These are phyloP conservation scores for Streptopelia turtur DNA, from an alignment of 2,797 vertebrate species.

Conservation along the genomic window DNA sequence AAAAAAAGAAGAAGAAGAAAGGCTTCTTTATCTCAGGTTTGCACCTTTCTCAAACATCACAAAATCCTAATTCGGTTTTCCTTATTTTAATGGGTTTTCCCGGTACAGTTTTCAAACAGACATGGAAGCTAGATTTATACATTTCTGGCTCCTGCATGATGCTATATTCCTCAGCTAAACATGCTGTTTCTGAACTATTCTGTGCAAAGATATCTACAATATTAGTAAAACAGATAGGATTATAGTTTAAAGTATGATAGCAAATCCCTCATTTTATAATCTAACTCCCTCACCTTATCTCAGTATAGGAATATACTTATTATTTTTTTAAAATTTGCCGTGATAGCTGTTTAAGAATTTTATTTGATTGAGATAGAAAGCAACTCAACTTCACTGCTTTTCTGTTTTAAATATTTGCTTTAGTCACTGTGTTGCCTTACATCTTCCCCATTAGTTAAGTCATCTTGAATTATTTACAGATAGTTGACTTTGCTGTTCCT, in stretches of 20 bases:
- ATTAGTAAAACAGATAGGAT: background rate
- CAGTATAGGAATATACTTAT: background rate
- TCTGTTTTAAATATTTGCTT: slow-evolving; percentile 15
- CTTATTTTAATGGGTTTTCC: slow-evolving; percentile 48
- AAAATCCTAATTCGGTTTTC: slow-evolving; percentile 49
- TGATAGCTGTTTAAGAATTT: background rate
- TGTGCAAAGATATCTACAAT: background rate
- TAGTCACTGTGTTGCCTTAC: background rate
- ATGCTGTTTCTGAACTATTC: background rate
- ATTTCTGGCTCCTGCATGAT: background rate
- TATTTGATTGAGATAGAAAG: background rate
- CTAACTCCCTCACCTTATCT: background rate
- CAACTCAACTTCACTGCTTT: background rate
- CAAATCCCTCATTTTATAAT: background rate
- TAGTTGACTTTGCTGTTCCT: background rate
- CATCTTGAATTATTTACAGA: background rate
- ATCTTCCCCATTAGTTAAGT: background rate
- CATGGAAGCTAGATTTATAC: background rate
- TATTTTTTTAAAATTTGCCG: background rate
- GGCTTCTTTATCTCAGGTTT: slow-evolving; percentile 55
- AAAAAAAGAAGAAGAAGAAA: background rate
- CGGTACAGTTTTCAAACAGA: slow-evolving; percentile 23
- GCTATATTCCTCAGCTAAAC: background rate
- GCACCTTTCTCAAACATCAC: slow-evolving; percentile 54
- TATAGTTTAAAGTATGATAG: background rate